These are phyloP conservation scores for Diabrotica virgifera DNA, from an alignment of 1,140 invertebrate genomes.

Conservation along the genomic window DNA sequence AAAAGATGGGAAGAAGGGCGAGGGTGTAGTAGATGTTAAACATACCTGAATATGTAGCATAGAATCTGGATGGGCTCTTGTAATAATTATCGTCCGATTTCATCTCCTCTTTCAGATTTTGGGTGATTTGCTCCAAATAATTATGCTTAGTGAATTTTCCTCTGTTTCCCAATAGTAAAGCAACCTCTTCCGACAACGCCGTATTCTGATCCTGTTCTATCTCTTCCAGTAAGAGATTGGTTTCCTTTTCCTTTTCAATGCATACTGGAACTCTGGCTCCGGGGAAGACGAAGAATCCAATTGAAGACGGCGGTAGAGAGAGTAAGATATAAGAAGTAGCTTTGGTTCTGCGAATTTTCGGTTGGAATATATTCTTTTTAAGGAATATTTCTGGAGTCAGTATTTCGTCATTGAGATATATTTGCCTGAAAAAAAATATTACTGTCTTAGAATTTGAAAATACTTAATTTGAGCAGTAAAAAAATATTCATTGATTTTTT, in stretches of 20 bases:
- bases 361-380: constrained; percentile 27
- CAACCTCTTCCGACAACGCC: constrained; percentile 26
- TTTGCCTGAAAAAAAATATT: constrained; percentile 32
- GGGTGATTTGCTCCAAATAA: neutral
- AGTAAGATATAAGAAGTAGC: constrained; percentile 32
- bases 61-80: neutral
- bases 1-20: too few relatives aligned
- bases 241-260: constrained; percentile 36
- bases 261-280: constrained; percentile 38
- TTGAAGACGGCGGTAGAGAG: constrained; percentile 34
- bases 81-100: constrained; percentile 14
- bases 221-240: constrained; percentile 34
- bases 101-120: constrained; percentile 14
- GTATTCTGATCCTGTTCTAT: constrained; percentile 38
- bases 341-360: constrained; percentile 39
- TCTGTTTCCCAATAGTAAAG: constrained; percentile 18
- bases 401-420: constrained; percentile 38
- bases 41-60: too few relatives aligned
- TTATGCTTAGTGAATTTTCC: constrained; percentile 4
- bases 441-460: too few relatives aligned
- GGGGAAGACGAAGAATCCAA: constrained; percentile 44
- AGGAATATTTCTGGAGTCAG: constrained; percentile 30
- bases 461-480: too few relatives aligned
- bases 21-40: too few relatives aligned
- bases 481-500: too few relatives aligned